Percentiles rank a stretch among this genome's conserved stretches.
phyloP scores from a whole-genome alignment of 2,888 invertebrate species.

The Diarsia mendica region DNA sequence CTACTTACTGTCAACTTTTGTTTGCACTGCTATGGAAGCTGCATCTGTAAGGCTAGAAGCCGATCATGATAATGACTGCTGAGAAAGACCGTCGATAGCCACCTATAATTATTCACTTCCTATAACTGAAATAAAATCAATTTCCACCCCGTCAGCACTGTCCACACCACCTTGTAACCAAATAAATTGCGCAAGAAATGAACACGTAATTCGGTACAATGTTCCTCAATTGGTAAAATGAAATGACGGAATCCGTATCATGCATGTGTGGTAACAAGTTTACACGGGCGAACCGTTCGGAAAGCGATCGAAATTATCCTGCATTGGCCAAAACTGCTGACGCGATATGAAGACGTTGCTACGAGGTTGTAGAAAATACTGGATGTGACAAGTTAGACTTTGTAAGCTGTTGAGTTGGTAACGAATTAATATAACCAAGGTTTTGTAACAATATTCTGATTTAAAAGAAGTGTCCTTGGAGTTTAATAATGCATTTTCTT shows the following conservation, averaged over 20 bases:
- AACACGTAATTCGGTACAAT: conserved; percentile 54
- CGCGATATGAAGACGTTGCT: conserved; percentile 69
- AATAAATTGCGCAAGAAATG: conserved; percentile 50
- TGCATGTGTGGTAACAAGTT: conserved; percentile 75
- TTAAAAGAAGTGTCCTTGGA: too few species aligned
- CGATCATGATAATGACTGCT: too few species aligned
- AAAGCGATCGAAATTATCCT: conserved; percentile 84
- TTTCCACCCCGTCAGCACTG: neutral
- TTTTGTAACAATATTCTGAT: too few species aligned
- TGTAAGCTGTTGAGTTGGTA: too few species aligned
- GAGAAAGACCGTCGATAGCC: too few species aligned
- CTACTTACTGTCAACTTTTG: too few species aligned
- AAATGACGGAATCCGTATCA: conserved; percentile 68
- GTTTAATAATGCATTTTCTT: too few species aligned
- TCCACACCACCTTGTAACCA: neutral
- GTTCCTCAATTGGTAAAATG: conserved; percentile 61
- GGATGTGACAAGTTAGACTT: neutral
- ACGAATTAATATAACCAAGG: too few species aligned
- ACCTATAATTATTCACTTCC: too few species aligned
- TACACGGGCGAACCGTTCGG: conserved; percentile 72
- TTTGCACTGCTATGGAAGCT: too few species aligned
- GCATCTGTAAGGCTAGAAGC: too few species aligned
- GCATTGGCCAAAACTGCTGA: conserved; percentile 85
- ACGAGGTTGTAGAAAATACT: conserved; percentile 30
- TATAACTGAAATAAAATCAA: neutral